Evolutionary conservation across 2,888 invertebrate species (phyloP), one percentile per base, ranked within the genome.

Genomic region (Anthrax anthrax): DNA sequence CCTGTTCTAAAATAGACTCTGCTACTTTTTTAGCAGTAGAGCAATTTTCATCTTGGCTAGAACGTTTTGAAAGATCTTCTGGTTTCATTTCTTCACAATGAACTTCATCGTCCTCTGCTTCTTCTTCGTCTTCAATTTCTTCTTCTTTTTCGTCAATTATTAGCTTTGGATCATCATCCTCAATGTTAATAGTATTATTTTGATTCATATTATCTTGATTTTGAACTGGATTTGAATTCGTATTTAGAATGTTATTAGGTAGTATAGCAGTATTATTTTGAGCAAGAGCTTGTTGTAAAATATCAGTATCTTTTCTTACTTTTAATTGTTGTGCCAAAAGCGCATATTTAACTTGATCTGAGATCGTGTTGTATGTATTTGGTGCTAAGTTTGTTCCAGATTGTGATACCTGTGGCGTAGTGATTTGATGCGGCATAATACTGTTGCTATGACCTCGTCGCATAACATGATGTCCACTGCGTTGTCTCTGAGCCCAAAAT

Each of bases 401-500:
- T 6, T 37, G 43, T 29, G 50, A 16, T 42, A 42, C 51, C 39
- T 53, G 16, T 10, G 46, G 38, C 3, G 58, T 55, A 42, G 2
- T 58, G 54, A 0, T 59, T 57, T 37, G 53, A 53, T 42, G 38
- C 32, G 42, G 41, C 8, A 38, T 13, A 8, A 39, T 18, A 14
- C 37, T 37, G 43, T 52, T 57, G 13, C 59, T 60, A 12, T 64
- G 61, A 9, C 66, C 65, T 5, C 69, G 50, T n/a, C 56, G 62
- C 60, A 68, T 60, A 32, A 65, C 59, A 40, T 65, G 66, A 39
- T 77, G 72, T 0, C 74, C 75, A 3, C 74, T 74, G 23, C 80
- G 68, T 56, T 87, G 81, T 37, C 86, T 72, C 52, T 87, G 84
- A 44, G 84, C 84, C 84, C 90, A 91, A 60, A 78, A 83, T 51